These are phyloP conservation scores for Caenorhabditis wallacei DNA, from an alignment of 2,888 invertebrate genomes.

Conservation along the genomic window DNA sequence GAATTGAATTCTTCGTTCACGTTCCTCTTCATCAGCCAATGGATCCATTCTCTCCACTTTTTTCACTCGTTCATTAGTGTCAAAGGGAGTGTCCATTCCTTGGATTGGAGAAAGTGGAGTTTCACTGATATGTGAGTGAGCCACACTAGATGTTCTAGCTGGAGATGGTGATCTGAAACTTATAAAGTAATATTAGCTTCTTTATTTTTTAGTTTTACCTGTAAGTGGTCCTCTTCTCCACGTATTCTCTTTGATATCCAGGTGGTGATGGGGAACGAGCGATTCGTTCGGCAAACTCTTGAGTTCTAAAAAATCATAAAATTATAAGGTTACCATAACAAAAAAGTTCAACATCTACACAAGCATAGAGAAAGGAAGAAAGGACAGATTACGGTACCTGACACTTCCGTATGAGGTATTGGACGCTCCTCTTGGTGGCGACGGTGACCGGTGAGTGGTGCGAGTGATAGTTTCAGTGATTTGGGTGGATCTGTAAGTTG, in stretches of 20 bases:
- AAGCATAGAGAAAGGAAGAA: slow-evolving; percentile 21
- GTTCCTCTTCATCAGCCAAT: slow-evolving; percentile 70
- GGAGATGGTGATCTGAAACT: slow-evolving; percentile 69
- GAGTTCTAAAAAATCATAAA: slow-evolving; percentile 56
- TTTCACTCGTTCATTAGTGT: slow-evolving; percentile 58
- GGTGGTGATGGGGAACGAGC: slow-evolving; percentile 66
- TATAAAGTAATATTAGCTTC: neutral
- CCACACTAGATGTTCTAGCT: slow-evolving; percentile 58
- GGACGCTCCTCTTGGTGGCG: slow-evolving; percentile 54
- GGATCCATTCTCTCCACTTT: slow-evolving; percentile 74
- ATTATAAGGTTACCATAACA: neutral
- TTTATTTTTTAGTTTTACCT: too few relatives aligned
- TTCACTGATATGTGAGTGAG: slow-evolving; percentile 64
- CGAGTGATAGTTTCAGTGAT: slow-evolving; percentile 66
- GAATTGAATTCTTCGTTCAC: slow-evolving; percentile 55
- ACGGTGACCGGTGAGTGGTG: slow-evolving; percentile 63
- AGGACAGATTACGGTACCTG: slow-evolving; percentile 39
- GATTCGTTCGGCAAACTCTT: slow-evolving; percentile 71
- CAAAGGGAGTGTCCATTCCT: slow-evolving; percentile 65
- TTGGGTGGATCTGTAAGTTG: slow-evolving; percentile 54
- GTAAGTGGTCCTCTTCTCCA: slow-evolving; percentile 57
- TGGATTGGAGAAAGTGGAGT: slow-evolving; percentile 57
- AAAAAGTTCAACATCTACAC: neutral
- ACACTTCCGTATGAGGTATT: slow-evolving; percentile 60
- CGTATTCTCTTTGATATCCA: slow-evolving; percentile 51